A percentile compares a stretch with the other conserved stretches of the same genome.
Conservation (phyloP, 1,140 invertebrate genomes). For the Polypedilum pembai region DNA sequence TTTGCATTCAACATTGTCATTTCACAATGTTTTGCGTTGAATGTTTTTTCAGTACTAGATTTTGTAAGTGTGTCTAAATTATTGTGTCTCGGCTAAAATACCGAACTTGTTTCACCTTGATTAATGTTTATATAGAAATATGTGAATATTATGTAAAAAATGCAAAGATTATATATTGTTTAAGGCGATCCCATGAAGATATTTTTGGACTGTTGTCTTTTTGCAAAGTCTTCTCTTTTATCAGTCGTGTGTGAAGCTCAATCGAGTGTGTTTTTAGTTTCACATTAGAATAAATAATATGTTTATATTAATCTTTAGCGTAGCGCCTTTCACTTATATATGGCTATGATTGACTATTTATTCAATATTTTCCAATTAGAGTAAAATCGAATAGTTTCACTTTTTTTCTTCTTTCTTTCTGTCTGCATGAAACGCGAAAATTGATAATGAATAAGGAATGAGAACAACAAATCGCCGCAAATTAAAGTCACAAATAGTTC, state of each 20-base stretch:
- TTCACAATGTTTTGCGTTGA: not conserved
- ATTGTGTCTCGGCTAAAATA: not conserved
- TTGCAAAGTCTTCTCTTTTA: not conserved
- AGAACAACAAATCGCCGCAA: too few relatives aligned
- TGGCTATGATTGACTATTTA: too few relatives aligned
- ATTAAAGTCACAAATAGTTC: not conserved
- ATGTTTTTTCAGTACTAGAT: conserved; percentile 2
- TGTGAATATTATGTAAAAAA: not conserved
- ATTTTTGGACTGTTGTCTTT: not conserved
- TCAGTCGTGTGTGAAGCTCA: conserved; percentile 5
- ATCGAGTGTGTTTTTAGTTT: not conserved
- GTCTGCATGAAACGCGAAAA: not conserved
- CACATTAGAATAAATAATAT: not conserved
- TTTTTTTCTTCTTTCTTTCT: too few relatives aligned
- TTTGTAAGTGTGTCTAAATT: not conserved
- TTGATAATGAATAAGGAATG: not conserved
- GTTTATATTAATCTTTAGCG: not conserved
- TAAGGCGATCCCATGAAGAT: not conserved
- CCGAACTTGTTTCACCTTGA: not conserved
- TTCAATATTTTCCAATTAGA: too few relatives aligned
- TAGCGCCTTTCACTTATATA: too few relatives aligned
- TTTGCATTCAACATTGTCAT: not conserved
- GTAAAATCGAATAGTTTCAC: too few relatives aligned
- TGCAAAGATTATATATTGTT: not conserved
- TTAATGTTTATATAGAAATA: not conserved